Evolutionary conservation across 2,888 invertebrate genomes (phyloP).

Genomic region (Hypomecis punctinalis): DNA sequence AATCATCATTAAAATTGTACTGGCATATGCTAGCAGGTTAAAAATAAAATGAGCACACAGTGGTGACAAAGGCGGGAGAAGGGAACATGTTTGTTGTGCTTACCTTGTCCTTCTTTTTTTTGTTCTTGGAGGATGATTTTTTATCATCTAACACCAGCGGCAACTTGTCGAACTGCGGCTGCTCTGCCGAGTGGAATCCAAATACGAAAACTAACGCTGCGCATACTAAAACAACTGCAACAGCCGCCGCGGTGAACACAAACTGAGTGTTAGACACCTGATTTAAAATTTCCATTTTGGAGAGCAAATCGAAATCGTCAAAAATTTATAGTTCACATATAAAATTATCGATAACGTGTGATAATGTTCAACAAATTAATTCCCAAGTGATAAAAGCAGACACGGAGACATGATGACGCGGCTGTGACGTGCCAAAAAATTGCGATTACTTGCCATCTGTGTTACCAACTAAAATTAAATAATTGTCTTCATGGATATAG

Average conservation of each 20-base stretch:
- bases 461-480: constrained; percentile 12
- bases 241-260: constrained; percentile 83
- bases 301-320: constrained; percentile 60
- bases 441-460: constrained; percentile 53
- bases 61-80: constrained; percentile 58
- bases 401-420: constrained; percentile 88
- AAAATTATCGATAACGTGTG: constrained; percentile 78
- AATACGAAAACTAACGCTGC: constrained; percentile 91
- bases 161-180: constrained; percentile 92
- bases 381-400: constrained; percentile 82
- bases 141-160: constrained; percentile 87
- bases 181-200: constrained; percentile 91
- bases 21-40: constrained; percentile 77
- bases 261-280: constrained; percentile 85
- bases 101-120: constrained; percentile 89
- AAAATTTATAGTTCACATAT: constrained; percentile 76
- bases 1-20: constrained; percentile 9
- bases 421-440: constrained; percentile 87
- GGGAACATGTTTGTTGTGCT: constrained; percentile 48
- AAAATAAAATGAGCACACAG: constrained; percentile 79
- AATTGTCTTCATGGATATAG: not conserved
- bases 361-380: constrained; percentile 81
- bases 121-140: constrained; percentile 88
- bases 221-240: constrained; percentile 88
- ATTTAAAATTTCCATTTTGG: constrained; percentile 85